phyloP scores from a whole-genome alignment of 2,888 invertebrate genomes.

The Omphaloscelis lunosa region DNA sequence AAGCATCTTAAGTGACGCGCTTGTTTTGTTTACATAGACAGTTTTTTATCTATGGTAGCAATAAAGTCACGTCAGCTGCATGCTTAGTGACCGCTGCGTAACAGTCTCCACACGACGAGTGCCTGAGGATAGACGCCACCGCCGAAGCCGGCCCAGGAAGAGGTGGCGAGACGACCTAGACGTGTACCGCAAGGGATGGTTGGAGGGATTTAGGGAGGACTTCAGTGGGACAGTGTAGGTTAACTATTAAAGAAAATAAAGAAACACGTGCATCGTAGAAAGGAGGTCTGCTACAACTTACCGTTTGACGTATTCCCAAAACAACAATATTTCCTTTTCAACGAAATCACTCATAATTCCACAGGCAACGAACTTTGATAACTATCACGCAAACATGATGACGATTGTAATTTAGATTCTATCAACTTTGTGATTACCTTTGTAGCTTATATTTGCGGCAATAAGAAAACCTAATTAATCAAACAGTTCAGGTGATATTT shows the following conservation, averaged over 20 bases:
- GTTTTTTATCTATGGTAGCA: conserved; percentile 24
- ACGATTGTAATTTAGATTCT: conserved; percentile 59
- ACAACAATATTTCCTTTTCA: conserved; percentile 84
- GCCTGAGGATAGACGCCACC: no score
- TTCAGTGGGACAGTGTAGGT: no score
- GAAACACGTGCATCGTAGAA: conserved; percentile 16
- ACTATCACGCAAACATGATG: conserved; percentile 58
- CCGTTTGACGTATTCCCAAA: conserved; percentile 89
- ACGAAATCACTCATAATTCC: conserved; percentile 78
- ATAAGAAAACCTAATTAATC: conserved; percentile 13
- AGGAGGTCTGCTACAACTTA: conserved; percentile 70
- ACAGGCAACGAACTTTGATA: conserved; percentile 44
- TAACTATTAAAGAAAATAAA: not conserved
- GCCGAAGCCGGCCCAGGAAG: no score
- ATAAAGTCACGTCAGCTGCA: not conserved
- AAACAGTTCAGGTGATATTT: conserved; percentile 6
- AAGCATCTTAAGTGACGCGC: no score
- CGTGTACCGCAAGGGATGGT: no score
- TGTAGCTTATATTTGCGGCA: conserved; percentile 11
- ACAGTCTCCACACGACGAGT: no score
- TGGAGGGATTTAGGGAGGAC: no score
- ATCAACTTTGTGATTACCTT: conserved; percentile 47
- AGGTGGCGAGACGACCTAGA: no score
- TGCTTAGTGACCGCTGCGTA: no score
- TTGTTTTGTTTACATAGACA: not conserved